phyloP scores from a whole-genome alignment of 2,797 vertebrate genomes.

The Yasuhikotakia modesta region DNA sequence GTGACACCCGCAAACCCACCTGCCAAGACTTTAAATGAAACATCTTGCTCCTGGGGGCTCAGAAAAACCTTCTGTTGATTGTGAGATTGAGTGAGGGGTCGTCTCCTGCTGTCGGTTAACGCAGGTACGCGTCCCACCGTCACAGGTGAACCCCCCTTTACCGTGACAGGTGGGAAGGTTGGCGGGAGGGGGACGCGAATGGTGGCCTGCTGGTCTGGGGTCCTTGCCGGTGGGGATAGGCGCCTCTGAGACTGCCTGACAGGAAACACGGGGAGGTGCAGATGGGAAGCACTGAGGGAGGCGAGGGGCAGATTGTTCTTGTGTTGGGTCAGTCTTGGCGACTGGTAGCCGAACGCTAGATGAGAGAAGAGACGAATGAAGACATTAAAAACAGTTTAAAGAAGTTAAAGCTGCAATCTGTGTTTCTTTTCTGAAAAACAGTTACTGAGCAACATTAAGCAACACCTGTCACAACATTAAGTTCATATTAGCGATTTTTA shows the following conservation, averaged over 20 bases:
- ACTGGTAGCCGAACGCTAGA: constrained; percentile 24
- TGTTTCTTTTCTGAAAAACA: too few relatives aligned
- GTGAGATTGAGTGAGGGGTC: background rate
- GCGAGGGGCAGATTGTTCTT: constrained; percentile 52
- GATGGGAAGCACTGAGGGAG: constrained; percentile 60
- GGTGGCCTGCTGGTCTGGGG: constrained; percentile 39
- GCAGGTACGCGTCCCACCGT: constrained; percentile 1
- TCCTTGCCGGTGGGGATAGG: constrained; percentile 52
- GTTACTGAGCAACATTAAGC: too few relatives aligned
- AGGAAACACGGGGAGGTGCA: constrained; percentile 69
- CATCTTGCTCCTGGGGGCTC: background rate
- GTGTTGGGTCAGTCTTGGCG: constrained; percentile 51
- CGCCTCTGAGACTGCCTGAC: constrained; percentile 62
- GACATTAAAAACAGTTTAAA: background rate
- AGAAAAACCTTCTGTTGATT: background rate
- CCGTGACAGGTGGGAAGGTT: constrained; percentile 50
- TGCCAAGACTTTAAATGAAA: constrained; percentile 1
- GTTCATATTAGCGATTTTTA: too few relatives aligned
- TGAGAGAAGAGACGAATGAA: constrained; percentile 3
- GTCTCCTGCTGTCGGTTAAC: constrained; percentile 5
- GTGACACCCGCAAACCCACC: constrained; percentile 22
- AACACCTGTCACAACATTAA: too few relatives aligned
- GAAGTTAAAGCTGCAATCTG: too few relatives aligned
- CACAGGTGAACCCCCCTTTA: constrained; percentile 56
- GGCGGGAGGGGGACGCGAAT: constrained; percentile 4